phyloP scores from a whole-genome alignment of 1,140 invertebrate species.

The Drosophila littoralis region DNA sequence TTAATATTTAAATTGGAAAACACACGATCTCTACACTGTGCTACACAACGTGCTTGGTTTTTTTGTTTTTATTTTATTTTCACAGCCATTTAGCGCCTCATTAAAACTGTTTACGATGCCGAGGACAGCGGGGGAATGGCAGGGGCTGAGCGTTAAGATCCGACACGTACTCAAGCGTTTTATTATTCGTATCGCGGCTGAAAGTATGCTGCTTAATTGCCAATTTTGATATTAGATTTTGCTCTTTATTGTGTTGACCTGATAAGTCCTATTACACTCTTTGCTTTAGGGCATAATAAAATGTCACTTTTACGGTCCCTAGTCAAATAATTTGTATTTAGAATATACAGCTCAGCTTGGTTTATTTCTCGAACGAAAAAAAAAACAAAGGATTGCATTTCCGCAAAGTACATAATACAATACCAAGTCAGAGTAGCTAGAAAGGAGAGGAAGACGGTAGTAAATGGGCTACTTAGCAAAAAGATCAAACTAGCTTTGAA shows the following conservation, averaged over 20 bases:
- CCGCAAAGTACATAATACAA: too few relatives aligned
- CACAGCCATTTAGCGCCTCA: conserved; percentile 53
- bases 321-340: not conserved
- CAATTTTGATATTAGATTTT: conserved; percentile 40
- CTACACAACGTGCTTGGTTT: conserved; percentile 25
- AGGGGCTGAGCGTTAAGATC: conserved; percentile 35
- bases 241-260: conserved; percentile 14
- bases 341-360: not conserved
- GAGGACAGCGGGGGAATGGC: conserved; percentile 6
- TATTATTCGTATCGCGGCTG: conserved; percentile 31
- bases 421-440: too few relatives aligned
- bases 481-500: too few relatives aligned
- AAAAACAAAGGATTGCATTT: too few relatives aligned
- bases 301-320: not conserved
- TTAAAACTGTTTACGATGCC: conserved; percentile 60
- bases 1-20: conserved; percentile 56
- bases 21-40: conserved; percentile 16
- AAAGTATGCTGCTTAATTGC: conserved; percentile 30
- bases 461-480: too few relatives aligned
- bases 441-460: too few relatives aligned
- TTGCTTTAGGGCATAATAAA: conserved; percentile 10
- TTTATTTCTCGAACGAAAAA: not conserved
- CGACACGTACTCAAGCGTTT: conserved; percentile 45
- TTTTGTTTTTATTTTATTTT: conserved; percentile 31
- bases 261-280: not conserved